These are phyloP conservation scores for Caenorhabditis angaria DNA, from an alignment of 2,888 invertebrate genomes.

Conservation along the genomic window DNA sequence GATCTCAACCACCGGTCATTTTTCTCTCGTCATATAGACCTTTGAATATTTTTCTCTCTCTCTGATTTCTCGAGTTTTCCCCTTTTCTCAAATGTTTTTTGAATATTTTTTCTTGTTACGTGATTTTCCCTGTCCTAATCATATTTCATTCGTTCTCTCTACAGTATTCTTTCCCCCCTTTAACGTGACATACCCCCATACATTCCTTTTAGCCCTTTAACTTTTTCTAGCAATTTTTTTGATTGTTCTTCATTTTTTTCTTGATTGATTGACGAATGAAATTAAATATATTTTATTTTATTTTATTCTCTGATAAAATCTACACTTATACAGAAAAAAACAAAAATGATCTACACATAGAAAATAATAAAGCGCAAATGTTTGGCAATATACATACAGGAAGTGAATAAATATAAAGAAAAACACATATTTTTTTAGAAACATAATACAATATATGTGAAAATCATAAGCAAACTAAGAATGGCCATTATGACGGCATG, in stretches of 20 bases:
- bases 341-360: not conserved
- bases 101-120: not conserved
- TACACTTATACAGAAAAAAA: not conserved
- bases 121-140: not conserved
- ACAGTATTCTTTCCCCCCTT: slow-evolving; percentile 5
- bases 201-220: slow-evolving; percentile 12
- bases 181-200: slow-evolving; percentile 11
- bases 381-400: slow-evolving; percentile 4
- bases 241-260: slow-evolving; percentile 4
- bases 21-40: slow-evolving; percentile 34
- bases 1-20: slow-evolving; percentile 48
- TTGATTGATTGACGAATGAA: no score
- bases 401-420: slow-evolving; percentile 4
- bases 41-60: slow-evolving; percentile 4
- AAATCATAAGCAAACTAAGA: slow-evolving; percentile 60
- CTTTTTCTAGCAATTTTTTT: slow-evolving; percentile 5
- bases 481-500: slow-evolving; percentile 61
- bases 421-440: slow-evolving; percentile 22
- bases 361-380: not conserved
- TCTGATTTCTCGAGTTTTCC: not conserved
- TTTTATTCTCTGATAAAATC: slow-evolving; percentile 4
- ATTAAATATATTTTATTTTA: slow-evolving; percentile 3
- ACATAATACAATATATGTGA: slow-evolving; percentile 53
- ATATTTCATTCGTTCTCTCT: slow-evolving; percentile 4
- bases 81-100: slow-evolving; percentile 5